Conservation (phyloP, 2,113 vertebrate species). For the Brevimyrus niger region DNA sequence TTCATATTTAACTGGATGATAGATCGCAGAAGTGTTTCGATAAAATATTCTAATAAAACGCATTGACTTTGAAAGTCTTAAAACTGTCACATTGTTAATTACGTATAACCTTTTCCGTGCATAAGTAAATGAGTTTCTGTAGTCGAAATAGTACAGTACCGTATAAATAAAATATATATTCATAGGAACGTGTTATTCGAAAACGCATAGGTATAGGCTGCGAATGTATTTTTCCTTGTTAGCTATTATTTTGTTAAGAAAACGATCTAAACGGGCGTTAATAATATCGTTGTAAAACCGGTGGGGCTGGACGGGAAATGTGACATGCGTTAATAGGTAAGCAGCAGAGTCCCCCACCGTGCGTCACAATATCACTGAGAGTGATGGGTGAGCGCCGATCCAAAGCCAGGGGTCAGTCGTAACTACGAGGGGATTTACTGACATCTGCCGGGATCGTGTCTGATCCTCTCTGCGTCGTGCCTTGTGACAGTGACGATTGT, state of each 20-base stretch:
- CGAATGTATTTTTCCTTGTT: background rate
- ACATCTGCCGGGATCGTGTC: constrained; percentile 12
- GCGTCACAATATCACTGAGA: background rate
- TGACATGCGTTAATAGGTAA: background rate
- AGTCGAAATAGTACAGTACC: background rate
- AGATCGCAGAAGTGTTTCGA: background rate
- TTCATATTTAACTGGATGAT: background rate
- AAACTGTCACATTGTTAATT: background rate
- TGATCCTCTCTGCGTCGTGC: background rate
- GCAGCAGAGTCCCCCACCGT: background rate
- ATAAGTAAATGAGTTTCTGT: background rate
- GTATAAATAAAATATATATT: too few relatives aligned
- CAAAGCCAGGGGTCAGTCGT: background rate
- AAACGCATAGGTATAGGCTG: background rate
- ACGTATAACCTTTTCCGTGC: background rate
- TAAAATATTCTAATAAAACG: background rate
- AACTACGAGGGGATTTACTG: background rate
- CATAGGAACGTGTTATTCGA: background rate
- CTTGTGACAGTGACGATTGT: constrained; percentile 10
- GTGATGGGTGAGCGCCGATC: background rate
- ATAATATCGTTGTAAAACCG: background rate
- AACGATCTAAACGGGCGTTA: background rate
- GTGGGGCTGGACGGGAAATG: background rate
- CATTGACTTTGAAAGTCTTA: background rate
- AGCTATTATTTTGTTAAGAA: background rate